Conservation (phyloP, 2,888 invertebrate genomes). For the Lymantria dispar region DNA sequence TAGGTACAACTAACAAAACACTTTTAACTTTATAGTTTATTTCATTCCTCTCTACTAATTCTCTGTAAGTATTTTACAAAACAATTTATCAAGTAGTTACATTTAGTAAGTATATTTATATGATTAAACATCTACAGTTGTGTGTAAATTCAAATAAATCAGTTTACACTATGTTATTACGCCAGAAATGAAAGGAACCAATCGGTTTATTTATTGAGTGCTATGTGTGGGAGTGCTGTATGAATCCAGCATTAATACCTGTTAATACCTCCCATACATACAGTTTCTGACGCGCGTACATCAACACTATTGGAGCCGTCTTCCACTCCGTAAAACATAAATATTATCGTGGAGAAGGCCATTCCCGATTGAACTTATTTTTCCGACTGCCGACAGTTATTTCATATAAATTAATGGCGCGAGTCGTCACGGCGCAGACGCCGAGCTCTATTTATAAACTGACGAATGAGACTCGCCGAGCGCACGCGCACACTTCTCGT, state of each 20-base stretch:
- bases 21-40: no score
- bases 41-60: not conserved
- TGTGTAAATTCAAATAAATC: constrained; percentile 36
- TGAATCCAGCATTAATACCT: constrained; percentile 48
- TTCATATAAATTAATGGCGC: constrained; percentile 82
- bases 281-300: constrained; percentile 66
- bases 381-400: constrained; percentile 82
- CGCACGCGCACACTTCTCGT: constrained; percentile 77
- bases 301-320: constrained; percentile 59
- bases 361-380: constrained; percentile 78
- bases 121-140: constrained; percentile 35
- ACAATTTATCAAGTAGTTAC: constrained; percentile 22
- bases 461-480: constrained; percentile 81
- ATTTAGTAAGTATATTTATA: constrained; percentile 28
- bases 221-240: constrained; percentile 43
- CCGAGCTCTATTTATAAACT: constrained; percentile 80
- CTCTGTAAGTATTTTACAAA: not conserved
- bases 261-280: constrained; percentile 39
- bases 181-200: constrained; percentile 46
- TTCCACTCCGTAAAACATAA: constrained; percentile 78
- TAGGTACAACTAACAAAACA: no score
- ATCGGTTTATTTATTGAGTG: constrained; percentile 47
- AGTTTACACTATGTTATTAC: constrained; percentile 38
- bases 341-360: constrained; percentile 79
- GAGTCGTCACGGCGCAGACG: constrained; percentile 82